Evolutionary conservation across 2,797 vertebrate genomes (phyloP).

Genomic region (Lagocephalus sceleratus): DNA sequence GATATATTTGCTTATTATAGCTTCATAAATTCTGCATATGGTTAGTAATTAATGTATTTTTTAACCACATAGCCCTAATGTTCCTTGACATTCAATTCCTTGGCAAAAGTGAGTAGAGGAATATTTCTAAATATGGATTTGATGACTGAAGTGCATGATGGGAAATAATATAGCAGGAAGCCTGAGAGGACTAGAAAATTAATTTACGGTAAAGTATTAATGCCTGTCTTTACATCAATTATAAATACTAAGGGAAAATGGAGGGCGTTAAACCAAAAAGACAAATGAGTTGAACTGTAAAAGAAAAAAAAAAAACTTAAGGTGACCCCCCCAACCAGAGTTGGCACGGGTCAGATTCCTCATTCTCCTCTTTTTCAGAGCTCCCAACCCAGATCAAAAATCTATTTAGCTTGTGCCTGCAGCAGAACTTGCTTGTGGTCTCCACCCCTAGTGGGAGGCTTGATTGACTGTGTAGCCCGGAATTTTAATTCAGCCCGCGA

Average conservation of each 20-base stretch:
- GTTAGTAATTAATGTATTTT: too few species aligned
- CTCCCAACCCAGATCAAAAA: constrained; percentile 30
- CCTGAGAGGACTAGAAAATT: too few species aligned
- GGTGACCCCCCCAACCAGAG: neutral
- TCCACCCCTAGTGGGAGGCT: constrained; percentile 25
- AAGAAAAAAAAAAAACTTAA: neutral
- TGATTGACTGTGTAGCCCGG: constrained; percentile 40
- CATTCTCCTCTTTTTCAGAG: constrained; percentile 14
- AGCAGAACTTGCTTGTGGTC: constrained; percentile 32
- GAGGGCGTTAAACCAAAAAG: neutral
- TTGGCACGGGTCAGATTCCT: constrained; percentile 7
- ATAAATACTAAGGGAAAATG: constrained; percentile 4
- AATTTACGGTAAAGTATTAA: too few species aligned
- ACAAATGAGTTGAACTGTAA: neutral
- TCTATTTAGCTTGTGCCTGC: constrained; percentile 32
- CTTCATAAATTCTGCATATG: too few species aligned
- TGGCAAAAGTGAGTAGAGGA: too few species aligned
- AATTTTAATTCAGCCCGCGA: constrained; percentile 34
- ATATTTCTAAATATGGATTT: too few species aligned
- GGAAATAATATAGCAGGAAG: too few species aligned
- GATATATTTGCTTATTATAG: too few species aligned
- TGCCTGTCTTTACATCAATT: too few species aligned
- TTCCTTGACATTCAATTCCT: too few species aligned
- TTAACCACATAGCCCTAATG: too few species aligned
- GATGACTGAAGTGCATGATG: too few species aligned